phyloP scores from a whole-genome alignment of 2,888 invertebrate species.

The Agriopis leucophaearia region DNA sequence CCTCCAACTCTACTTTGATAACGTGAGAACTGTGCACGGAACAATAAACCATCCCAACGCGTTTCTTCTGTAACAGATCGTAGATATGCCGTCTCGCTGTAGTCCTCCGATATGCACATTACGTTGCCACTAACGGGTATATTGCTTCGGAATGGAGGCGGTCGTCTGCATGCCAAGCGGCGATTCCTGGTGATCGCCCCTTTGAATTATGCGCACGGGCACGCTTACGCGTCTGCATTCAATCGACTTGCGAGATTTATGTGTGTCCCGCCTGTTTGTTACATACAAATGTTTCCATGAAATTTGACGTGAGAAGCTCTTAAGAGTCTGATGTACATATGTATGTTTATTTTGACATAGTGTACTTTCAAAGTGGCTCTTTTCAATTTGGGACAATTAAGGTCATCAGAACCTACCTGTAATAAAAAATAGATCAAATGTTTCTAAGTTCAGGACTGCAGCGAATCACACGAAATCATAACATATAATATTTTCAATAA shows the following conservation, averaged over 20 bases:
- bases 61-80: constrained; percentile 36
- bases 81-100: constrained; percentile 54
- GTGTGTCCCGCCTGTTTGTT: constrained; percentile 66
- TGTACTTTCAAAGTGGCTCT: too few species aligned
- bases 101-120: constrained; percentile 75
- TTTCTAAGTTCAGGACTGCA: too few species aligned
- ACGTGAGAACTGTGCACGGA: constrained; percentile 21
- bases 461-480: too few species aligned
- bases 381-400: too few species aligned
- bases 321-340: constrained; percentile 32
- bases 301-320: constrained; percentile 65
- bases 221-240: constrained; percentile 80
- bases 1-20: not conserved
- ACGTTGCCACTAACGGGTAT: constrained; percentile 81
- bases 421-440: too few species aligned
- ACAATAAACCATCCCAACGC: constrained; percentile 23
- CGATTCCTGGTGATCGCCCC: constrained; percentile 83
- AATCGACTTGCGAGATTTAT: constrained; percentile 78
- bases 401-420: too few species aligned
- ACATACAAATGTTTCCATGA: constrained; percentile 77
- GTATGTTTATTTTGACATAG: constrained; percentile 24
- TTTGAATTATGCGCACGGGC: constrained; percentile 83
- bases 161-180: constrained; percentile 82
- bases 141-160: constrained; percentile 78
- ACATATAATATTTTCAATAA: too few species aligned